Base-by-base conservation (phyloP, 1,140 invertebrate species). In the Mactra quadrangularis region DNA sequence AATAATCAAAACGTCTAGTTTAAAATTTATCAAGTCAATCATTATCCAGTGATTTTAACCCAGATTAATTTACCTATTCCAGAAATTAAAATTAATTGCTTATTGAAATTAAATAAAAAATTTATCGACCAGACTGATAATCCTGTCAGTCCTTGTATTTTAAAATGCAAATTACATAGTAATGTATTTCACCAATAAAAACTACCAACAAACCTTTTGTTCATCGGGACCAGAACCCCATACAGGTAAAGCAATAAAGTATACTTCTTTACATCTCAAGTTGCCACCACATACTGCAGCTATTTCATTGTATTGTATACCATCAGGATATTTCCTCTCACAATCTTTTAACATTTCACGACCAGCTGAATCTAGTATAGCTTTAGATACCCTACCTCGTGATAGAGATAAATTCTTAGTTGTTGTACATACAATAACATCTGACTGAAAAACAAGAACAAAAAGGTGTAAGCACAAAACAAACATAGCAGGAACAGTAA, bases 371-470 rank as follows among this genome's bases (percentile, higher is more conserved):
- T 68, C 52, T 2, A 76, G 35, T 15, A 83, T 1, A 38, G 72
- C 33, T n/a, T 25, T 53, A 17, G 82, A 83, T 22, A 52, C 71
- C 3, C 52, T 17, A n/a, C 82, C 82, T 17, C 33, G 25, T 31
- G 22, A 47, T 25, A 76, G 41, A 38, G 45, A 33, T 2, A 83
- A 52, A 22, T 53, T 53, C 19, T 50, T 57, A 35, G n/a, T 59
- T 17, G 82, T 52, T 3, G 71, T 76, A 66, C 62, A 72, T 1
- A 83, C 72, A n/a, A 76, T 35, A 1, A 83, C 72, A 70, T 83
- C 82, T 31, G 50, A 57, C 82, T 83, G 52, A 53, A 59, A 59
- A 35, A 29, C 13, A 57, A 7, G 11, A 59, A n/a, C n/a, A n/a
- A n/a, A n/a, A n/a, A n/a, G n/a, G n/a, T n/a, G n/a, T n/a, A n/a